phyloP scores from a whole-genome alignment of 2,113 vertebrate species.

The Myodes glareolus region DNA sequence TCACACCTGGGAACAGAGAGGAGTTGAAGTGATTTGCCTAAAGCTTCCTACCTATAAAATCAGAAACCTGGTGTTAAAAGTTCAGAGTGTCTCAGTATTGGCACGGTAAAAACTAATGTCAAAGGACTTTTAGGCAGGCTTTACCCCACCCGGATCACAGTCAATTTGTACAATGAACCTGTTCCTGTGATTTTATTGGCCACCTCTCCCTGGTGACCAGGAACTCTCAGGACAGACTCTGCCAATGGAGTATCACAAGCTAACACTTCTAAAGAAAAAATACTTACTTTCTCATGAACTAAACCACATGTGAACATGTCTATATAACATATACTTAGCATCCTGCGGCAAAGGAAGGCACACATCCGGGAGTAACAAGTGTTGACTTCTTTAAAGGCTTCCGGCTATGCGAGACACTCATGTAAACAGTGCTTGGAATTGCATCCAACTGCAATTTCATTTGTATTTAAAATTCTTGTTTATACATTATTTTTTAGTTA shows the following conservation, averaged over 20 bases:
- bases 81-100: neutral
- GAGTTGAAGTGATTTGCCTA: neutral
- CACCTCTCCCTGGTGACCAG: neutral
- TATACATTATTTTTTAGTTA: slow-evolving; percentile 30
- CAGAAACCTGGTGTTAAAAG: neutral
- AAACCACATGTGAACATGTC: slow-evolving; percentile 41
- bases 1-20: neutral
- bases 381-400: slow-evolving; percentile 45
- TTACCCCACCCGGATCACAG: neutral
- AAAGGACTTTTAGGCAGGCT: neutral
- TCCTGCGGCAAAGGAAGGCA: slow-evolving; percentile 27
- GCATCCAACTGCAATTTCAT: slow-evolving; percentile 27
- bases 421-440: slow-evolving; percentile 37
- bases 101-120: neutral
- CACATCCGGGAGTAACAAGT: slow-evolving; percentile 46
- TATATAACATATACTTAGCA: neutral
- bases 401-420: slow-evolving; percentile 27
- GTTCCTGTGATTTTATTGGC: neutral
- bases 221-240: neutral
- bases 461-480: slow-evolving; percentile 58
- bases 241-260: neutral
- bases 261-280: slow-evolving; percentile 17
- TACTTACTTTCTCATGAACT: slow-evolving; percentile 35
- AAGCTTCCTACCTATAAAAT: neutral
- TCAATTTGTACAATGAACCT: too few species aligned